A percentile compares a stretch with the other conserved stretches of the same genome.
Evolutionary conservation across 2,113 vertebrate species (phyloP).

Genomic region (Atherinomorus stipes): DNA sequence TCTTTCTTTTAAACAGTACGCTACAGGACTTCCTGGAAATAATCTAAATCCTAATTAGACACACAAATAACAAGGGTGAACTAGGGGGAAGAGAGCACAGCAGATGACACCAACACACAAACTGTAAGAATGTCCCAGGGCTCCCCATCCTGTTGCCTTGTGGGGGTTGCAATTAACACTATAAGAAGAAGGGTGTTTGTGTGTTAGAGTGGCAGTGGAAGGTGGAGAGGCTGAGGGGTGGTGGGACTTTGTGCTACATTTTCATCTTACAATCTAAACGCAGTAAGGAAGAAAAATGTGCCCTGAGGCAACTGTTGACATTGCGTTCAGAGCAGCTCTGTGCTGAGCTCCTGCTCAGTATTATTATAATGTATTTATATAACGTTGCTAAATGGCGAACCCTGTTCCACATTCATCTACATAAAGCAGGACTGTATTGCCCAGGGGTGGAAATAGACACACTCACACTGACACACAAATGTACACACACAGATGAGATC

Average conservation of each 20-base stretch:
- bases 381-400: conserved; percentile 89
- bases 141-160: conserved; percentile 80
- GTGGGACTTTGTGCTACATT: conserved; percentile 85
- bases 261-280: conserved; percentile 81
- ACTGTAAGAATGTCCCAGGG: conserved; percentile 75
- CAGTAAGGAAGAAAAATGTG: conserved; percentile 72
- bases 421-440: conserved; percentile 91
- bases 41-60: conserved; percentile 14
- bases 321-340: conserved; percentile 82
- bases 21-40: background rate
- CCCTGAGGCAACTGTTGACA: conserved; percentile 94
- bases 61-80: background rate
- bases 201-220: conserved; percentile 32
- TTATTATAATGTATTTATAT: conserved; percentile 83
- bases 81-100: conserved; percentile 10
- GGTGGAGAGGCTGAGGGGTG: conserved; percentile 25
- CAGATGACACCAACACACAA: conserved; percentile 82
- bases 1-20: background rate
- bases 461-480: conserved; percentile 22
- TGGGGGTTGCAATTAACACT: conserved; percentile 90
- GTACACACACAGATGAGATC: conserved; percentile 79
- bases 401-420: conserved; percentile 94
- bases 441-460: conserved; percentile 82
- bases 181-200: conserved; percentile 67
- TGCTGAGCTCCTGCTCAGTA: conserved; percentile 61